phyloP scores from a whole-genome alignment of 2,888 invertebrate genomes.

The Ormyrus labotus region DNA sequence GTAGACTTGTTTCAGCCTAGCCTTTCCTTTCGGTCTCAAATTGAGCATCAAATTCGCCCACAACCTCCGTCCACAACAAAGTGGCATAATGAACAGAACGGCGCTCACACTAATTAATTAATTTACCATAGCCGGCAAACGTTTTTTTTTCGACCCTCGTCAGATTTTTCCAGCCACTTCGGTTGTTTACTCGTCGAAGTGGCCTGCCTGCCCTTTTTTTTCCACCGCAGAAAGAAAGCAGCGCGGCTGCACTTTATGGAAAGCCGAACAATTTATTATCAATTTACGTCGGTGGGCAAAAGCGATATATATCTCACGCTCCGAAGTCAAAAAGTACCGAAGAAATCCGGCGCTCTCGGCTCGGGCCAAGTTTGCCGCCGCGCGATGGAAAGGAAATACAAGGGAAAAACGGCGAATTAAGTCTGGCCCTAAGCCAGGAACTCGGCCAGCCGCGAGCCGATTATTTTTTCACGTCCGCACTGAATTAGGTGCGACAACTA shows the following conservation, averaged over 20 bases:
- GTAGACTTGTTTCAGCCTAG: too few relatives aligned
- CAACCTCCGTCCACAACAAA: too few relatives aligned
- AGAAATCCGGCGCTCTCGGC: constrained; percentile 30
- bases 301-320: constrained; percentile 35
- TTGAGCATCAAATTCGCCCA: too few relatives aligned
- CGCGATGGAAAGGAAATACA: constrained; percentile 31
- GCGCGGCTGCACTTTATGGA: constrained; percentile 13
- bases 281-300: constrained; percentile 46
- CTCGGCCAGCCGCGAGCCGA: constrained; percentile 36
- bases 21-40: too few relatives aligned
- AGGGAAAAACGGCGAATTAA: constrained; percentile 51
- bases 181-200: constrained; percentile 32
- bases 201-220: neutral
- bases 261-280: constrained; percentile 54
- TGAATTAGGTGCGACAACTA: constrained; percentile 29
- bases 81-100: too few relatives aligned
- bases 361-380: neutral
- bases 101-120: too few relatives aligned
- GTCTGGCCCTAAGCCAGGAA: constrained; percentile 47
- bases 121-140: neutral
- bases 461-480: constrained; percentile 51
- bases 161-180: neutral
- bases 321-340: constrained; percentile 41
- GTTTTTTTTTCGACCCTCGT: neutral
- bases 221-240: neutral